These are phyloP conservation scores for Andrena bucephala DNA, from an alignment of 2,888 invertebrate species.

Conservation along the genomic window DNA sequence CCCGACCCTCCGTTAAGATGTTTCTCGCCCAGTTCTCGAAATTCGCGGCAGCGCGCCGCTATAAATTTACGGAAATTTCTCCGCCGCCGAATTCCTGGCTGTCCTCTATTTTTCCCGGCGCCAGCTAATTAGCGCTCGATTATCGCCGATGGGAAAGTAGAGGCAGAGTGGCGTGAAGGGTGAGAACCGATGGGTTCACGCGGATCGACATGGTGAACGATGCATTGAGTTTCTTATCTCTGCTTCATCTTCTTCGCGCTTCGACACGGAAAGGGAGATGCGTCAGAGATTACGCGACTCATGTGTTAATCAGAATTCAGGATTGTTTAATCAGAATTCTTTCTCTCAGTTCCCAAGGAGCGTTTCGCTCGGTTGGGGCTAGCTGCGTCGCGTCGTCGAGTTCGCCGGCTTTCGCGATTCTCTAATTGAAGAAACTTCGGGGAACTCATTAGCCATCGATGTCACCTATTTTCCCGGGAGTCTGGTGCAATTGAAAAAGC, in stretches of 20 bases:
- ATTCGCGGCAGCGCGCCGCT: constrained; percentile 62
- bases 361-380: not conserved
- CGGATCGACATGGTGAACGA: too few species aligned
- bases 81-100: constrained; percentile 40
- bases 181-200: too few species aligned
- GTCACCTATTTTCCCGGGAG: constrained; percentile 55
- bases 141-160: constrained; percentile 55
- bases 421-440: constrained; percentile 49
- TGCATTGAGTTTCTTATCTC: too few species aligned
- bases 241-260: too few species aligned
- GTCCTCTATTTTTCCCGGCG: constrained; percentile 24
- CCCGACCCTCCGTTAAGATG: constrained; percentile 77
- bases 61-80: constrained; percentile 74
- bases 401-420: not conserved
- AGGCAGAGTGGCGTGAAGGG: too few species aligned
- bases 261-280: too few species aligned
- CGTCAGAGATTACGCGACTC: too few species aligned
- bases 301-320: too few species aligned
- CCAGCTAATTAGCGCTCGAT: constrained; percentile 61
- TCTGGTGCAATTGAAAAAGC: constrained; percentile 58
- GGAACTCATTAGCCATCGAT: constrained; percentile 59
- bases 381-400: not conserved
- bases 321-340: constrained; percentile 29
- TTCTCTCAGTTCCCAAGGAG: not conserved
- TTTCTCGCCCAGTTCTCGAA: constrained; percentile 67